These are phyloP conservation scores for Leptopterna dolabrata DNA, from an alignment of 2,888 invertebrate genomes.

Conservation along the genomic window DNA sequence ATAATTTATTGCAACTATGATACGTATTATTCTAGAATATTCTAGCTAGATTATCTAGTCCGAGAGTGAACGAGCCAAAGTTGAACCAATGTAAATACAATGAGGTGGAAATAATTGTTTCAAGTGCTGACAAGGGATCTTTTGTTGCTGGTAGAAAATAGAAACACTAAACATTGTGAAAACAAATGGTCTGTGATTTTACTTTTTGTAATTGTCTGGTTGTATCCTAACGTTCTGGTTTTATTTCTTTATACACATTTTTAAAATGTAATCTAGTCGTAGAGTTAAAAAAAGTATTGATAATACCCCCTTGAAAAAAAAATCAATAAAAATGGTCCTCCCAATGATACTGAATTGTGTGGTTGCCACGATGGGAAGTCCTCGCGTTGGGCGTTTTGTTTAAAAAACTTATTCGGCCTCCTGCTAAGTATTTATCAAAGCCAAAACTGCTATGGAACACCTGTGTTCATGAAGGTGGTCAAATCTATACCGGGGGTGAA, in stretches of 20 bases:
- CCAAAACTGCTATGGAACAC: too few species aligned
- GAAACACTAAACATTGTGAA: background rate
- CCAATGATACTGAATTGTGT: too few species aligned
- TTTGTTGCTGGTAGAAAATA: slow-evolving; percentile 7
- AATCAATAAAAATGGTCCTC: background rate
- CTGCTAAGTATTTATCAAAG: too few species aligned
- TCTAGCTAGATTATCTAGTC: slow-evolving; percentile 42
- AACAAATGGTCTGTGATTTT: slow-evolving; percentile 54
- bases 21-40: slow-evolving; percentile 40
- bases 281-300: background rate
- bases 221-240: background rate
- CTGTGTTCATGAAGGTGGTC: too few species aligned
- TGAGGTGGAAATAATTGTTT: background rate
- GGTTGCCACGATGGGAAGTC: too few species aligned
- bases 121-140: background rate
- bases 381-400: too few species aligned
- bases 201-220: slow-evolving; percentile 28
- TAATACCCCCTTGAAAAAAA: too few species aligned
- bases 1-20: slow-evolving; percentile 43
- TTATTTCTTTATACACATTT: background rate
- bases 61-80: slow-evolving; percentile 16
- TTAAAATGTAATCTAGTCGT: background rate
- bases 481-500: too few species aligned
- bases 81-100: slow-evolving; percentile 18
- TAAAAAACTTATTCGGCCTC: too few species aligned